Base-by-base conservation (phyloP, 35 echinoderm and acorn worm genomes). In the Diadema setosum region DNA sequence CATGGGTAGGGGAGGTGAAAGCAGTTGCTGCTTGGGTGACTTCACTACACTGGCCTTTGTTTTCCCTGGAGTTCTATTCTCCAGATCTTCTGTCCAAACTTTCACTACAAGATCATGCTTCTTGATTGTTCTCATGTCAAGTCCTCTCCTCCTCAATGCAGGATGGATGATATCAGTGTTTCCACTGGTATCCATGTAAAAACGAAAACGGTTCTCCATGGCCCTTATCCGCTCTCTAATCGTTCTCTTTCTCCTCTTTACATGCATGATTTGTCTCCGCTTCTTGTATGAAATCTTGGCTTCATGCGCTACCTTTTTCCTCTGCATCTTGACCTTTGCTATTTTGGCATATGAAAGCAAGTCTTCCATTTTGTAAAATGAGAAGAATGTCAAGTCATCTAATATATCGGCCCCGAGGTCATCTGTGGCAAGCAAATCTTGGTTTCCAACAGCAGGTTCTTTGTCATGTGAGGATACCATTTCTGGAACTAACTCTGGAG, bases 341-440 rank as follows among this genome's bases (percentile, higher is more conserved):
- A 40, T 35, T 64, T 86, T 69, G 31, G 78, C 21, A 63, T 65
- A 88, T 23, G 80, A 26, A 16, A 76, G 21, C 16, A 93, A 44
- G 16, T 88, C 85, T 39, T 93, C 86, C 69, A 65, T 93, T 29
- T 60, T 49, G 41, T 64, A 34, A 39, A 93, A 93, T 56, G 91
- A 83, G 46, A 93, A 30, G 21, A 93, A 93, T 34, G 91, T 67
- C 11, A 93, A 60, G 33, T 84, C 86, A 83, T 89, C 86, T 45
- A 93, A 82, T 11, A 70, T 39, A 33, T 93, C 86, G 30, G 30
- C 63, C 23, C 37, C 63, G 1, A n/a, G n/a, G n/a, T n/a, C n/a
- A n/a, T n/a, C n/a, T n/a, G n/a, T n/a, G n/a, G n/a, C n/a, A n/a
- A n/a, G n/a, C n/a, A n/a, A n/a, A n/a, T n/a, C n/a, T n/a, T n/a